phyloP scores from a whole-genome alignment of 2,888 invertebrate genomes.

The Oscheius sp. region DNA sequence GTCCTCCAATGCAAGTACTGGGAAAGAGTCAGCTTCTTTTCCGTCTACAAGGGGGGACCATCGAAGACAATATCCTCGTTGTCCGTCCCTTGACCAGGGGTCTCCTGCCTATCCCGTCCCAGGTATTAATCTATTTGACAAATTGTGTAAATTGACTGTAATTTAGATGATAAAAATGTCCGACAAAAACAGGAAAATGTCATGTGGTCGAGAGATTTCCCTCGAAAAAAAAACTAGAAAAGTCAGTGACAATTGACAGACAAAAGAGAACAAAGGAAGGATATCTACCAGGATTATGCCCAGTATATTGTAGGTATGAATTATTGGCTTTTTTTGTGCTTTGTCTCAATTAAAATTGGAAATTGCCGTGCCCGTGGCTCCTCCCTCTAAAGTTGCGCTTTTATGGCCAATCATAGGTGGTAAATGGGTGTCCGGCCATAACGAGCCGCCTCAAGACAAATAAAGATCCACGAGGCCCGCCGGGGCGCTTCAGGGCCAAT shows the following conservation, averaged over 20 bases:
- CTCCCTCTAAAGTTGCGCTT: conserved; percentile 32
- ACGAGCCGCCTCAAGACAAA: conserved; percentile 31
- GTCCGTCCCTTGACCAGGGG: too few species aligned
- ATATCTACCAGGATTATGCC: not conserved
- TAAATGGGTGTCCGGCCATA: conserved; percentile 34
- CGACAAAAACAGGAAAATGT: too few species aligned
- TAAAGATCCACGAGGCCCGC: conserved; percentile 5
- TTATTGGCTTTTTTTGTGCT: not conserved
- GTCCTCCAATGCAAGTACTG: conserved; percentile 13
- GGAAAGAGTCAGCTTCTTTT: conserved; percentile 15
- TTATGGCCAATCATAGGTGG: conserved; percentile 38
- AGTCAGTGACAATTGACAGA: not conserved
- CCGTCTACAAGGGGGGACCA: not conserved
- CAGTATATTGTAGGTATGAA: too few species aligned
- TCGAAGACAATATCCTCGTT: not conserved
- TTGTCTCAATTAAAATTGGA: not conserved
- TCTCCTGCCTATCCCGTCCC: too few species aligned
- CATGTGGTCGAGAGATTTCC: too few species aligned
- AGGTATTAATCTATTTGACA: too few species aligned
- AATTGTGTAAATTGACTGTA: too few species aligned
- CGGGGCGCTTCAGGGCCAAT: conserved; percentile 25
- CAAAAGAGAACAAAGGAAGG: not conserved
- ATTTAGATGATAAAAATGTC: too few species aligned
- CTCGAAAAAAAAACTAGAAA: too few species aligned
- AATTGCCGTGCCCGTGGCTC: conserved; percentile 8